Conservation (phyloP, 2,113 vertebrate species). For the Euleptes europaea region DNA sequence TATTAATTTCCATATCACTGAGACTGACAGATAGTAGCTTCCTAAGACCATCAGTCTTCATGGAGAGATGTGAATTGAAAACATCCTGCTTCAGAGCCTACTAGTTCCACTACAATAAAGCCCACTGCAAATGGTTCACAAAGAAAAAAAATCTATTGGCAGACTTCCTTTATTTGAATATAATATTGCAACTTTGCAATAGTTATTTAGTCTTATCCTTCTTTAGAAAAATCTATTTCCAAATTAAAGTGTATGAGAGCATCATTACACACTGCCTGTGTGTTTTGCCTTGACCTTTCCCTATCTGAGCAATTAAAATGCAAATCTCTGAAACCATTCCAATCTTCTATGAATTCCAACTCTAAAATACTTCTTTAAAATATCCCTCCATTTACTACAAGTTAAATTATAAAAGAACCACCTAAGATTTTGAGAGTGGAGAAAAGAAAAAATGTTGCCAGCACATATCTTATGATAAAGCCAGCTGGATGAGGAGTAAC, state of each 20-base stretch:
- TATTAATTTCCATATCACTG: neutral
- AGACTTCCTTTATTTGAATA: neutral
- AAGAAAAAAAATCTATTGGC: neutral
- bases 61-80: neutral
- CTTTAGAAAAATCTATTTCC: neutral
- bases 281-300: constrained; percentile 29
- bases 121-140: neutral
- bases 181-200: neutral
- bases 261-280: constrained; percentile 13
- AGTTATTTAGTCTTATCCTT: neutral
- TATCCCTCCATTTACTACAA: neutral
- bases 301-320: neutral
- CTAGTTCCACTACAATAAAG: neutral
- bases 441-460: constrained; percentile 12
- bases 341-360: neutral
- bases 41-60: neutral
- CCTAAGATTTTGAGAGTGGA: neutral
- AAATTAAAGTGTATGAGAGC: constrained; percentile 15
- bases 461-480: neutral
- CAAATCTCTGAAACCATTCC: neutral
- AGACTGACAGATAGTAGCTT: neutral
- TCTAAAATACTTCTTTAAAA: constrained; percentile 18
- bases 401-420: neutral
- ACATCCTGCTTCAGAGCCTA: neutral
- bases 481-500: constrained; percentile 13